Evolutionary conservation across 2,888 invertebrate species (phyloP), one percentile per base, ranked within the genome.

Genomic region (Hemicrepidius hirtus): DNA sequence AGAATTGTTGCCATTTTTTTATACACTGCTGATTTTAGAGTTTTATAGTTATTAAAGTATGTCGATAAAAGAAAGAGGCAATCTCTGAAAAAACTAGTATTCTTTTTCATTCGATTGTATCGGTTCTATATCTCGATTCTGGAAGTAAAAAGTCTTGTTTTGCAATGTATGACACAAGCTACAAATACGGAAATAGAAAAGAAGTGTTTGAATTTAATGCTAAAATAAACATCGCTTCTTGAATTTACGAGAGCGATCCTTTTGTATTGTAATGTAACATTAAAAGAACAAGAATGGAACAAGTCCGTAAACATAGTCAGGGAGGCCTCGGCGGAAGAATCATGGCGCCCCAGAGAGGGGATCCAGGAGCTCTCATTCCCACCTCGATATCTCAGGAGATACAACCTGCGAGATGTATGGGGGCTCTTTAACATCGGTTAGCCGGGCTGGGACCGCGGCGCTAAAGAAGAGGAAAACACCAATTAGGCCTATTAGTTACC

Each of bases 201-300:
- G 69, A 46, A 63, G 63, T 63, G 67, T 68, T 74, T 68, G 76
- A 80, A 78, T 81, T 81, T 81, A 80, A 82, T 79, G 83, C 80
- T 82, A 82, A 82, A 84, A 84, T 84, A 84, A 84, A 83, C 83
- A 84, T 84, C 80, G 79, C 78, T 76, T 80, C 75, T 75, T 75
- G 78, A 83, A 84, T 83, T 84, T 83, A 84, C 82, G 75, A 76
- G 75, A 81, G 69, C 80, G 79, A 82, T 83, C 79, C 84, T 80
- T 84, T 84, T 85, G 85, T 84, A 84, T 84, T 84, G 84, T 85
- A 85, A 85, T 85, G 85, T 84, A 83, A 83, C 84, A 85, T 85
- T 85, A 85, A 84, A 83, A 83, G 85, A 85, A 85, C 84, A 84
- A 83, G 84, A 85, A 85, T 82, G 84, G 81, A 84, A 84, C 84